phyloP scores from a whole-genome alignment of 2,113 vertebrate species.

The Takifugu flavidus region DNA sequence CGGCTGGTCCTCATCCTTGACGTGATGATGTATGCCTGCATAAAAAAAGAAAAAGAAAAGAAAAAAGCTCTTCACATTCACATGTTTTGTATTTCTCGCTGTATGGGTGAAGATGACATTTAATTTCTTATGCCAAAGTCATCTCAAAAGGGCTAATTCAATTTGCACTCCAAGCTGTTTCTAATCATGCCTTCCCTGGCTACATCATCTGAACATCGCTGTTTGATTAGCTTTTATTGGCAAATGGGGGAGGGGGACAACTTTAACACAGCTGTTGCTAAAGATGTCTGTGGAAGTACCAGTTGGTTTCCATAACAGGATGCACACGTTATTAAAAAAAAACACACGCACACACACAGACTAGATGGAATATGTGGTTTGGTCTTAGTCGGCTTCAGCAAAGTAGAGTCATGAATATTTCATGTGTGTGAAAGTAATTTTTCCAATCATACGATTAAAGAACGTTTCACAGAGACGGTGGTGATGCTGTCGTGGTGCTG shows the following conservation, averaged over 20 bases:
- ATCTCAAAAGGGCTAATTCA: slow-evolving; percentile 72
- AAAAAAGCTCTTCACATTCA: slow-evolving; percentile 62
- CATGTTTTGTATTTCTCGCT: slow-evolving; percentile 76
- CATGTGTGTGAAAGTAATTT: neutral
- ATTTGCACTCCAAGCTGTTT: slow-evolving; percentile 70
- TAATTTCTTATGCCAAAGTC: slow-evolving; percentile 69
- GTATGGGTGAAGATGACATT: slow-evolving; percentile 69
- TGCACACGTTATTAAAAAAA: neutral
- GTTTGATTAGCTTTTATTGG: slow-evolving; percentile 53
- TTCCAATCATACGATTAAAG: neutral
- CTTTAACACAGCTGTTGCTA: slow-evolving; percentile 22
- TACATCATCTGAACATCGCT: slow-evolving; percentile 44
- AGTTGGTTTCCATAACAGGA: neutral
- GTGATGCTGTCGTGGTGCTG: neutral
- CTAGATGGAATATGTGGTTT: neutral
- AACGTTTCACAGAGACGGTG: too few species aligned
- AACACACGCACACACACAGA: neutral
- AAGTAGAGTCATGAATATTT: slow-evolving; percentile 1
- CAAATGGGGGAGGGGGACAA: slow-evolving; percentile 7
- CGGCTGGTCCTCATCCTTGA: slow-evolving; percentile 57
- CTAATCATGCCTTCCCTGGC: slow-evolving; percentile 54
- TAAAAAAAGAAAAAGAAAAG: slow-evolving; percentile 21
- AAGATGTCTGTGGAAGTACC: neutral
- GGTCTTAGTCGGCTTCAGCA: neutral
- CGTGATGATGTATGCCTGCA: slow-evolving; percentile 65